Evolutionary conservation across 2,113 vertebrate species (phyloP).

Genomic region (Aphyosemion australe): DNA sequence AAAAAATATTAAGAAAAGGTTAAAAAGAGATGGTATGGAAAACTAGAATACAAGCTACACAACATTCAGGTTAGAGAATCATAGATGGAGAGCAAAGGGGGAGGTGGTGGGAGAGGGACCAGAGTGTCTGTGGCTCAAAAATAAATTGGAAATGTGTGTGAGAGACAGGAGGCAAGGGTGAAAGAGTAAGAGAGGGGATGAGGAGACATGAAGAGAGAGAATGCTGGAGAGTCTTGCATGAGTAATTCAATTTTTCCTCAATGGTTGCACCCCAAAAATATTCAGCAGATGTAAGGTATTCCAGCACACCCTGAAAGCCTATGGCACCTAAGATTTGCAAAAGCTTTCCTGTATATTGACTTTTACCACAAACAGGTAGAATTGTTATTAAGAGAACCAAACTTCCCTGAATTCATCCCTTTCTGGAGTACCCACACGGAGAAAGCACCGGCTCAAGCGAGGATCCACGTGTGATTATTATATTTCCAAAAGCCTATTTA

Average conservation of each 20-base stretch:
- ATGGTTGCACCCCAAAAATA: constrained; percentile 40
- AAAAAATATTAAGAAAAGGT: not conserved
- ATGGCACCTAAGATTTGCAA: constrained; percentile 30
- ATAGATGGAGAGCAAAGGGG: constrained; percentile 5
- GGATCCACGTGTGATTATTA: constrained; percentile 1
- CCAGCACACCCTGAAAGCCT: constrained; percentile 59
- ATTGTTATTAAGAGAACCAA: constrained; percentile 6
- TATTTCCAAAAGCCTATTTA: constrained; percentile 32
- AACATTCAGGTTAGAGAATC: constrained; percentile 34
- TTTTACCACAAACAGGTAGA: constrained; percentile 6
- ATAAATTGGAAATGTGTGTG: constrained; percentile 36
- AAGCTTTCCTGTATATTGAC: constrained; percentile 22
- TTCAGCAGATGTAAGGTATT: constrained; percentile 54
- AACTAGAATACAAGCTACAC: constrained; percentile 30
- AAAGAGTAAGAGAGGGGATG: not conserved
- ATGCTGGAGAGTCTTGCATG: constrained; percentile 40
- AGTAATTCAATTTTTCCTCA: constrained; percentile 59
- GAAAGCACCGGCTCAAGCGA: constrained; percentile 16
- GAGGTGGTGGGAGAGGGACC: constrained; percentile 2
- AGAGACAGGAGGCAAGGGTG: constrained; percentile 10
- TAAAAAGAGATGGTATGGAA: not conserved
- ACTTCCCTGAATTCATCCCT: constrained; percentile 13
- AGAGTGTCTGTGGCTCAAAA: constrained; percentile 14
- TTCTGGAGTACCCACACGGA: not conserved
- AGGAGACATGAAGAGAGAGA: constrained; percentile 6